A percentile compares a stretch with the other conserved stretches of the same genome.
Conservation (phyloP, 2,797 vertebrate genomes). For the Ctenopoma kingsleyae region DNA sequence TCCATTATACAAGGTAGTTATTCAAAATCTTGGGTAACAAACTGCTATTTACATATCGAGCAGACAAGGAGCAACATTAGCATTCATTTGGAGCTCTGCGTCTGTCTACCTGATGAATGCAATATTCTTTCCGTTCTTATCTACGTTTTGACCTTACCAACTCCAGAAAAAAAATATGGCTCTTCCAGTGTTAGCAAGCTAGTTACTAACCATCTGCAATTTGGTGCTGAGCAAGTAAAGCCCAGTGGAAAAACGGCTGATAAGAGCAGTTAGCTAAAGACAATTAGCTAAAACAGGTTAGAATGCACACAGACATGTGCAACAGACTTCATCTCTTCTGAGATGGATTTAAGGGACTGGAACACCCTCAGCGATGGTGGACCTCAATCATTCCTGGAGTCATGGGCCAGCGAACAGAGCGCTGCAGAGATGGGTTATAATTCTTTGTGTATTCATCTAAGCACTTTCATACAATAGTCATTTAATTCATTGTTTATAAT, state of each 20-base stretch:
- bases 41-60: slow-evolving; percentile 5
- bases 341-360: not conserved
- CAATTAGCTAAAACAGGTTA: not conserved
- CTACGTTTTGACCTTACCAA: not conserved
- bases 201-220: not conserved
- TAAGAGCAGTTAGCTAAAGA: not conserved
- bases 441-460: not conserved
- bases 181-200: not conserved
- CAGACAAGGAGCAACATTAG: slow-evolving; percentile 9
- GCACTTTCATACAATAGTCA: not conserved
- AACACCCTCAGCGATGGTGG: not conserved
- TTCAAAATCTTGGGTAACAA: slow-evolving; percentile 9
- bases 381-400: not conserved
- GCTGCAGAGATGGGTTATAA: not conserved
- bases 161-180: not conserved
- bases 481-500: not conserved
- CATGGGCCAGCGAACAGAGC: not conserved
- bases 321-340: not conserved
- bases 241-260: not conserved
- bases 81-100: slow-evolving; percentile 2
- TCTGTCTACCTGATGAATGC: slow-evolving; percentile 7
- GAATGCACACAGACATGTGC: not conserved
- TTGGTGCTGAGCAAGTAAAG: not conserved
- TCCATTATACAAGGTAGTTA: not conserved
- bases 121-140: not conserved